Conservation (phyloP, 2,888 invertebrate genomes). For the Chrysolina oricalcia region DNA sequence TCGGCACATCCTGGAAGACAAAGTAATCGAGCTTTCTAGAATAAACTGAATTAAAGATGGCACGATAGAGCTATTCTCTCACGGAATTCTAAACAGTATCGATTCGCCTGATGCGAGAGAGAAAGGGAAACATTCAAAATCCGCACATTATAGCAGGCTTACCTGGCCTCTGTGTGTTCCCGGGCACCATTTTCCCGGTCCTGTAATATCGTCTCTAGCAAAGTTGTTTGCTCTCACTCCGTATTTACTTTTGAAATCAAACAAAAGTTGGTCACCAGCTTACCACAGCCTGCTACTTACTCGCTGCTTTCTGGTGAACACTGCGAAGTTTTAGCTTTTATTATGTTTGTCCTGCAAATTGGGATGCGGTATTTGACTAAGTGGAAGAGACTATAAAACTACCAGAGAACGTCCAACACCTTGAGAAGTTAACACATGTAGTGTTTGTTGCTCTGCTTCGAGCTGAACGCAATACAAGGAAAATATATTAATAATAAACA, state of each 20-base stretch:
- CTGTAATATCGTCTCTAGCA: slow-evolving; percentile 45
- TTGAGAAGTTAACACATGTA: neutral
- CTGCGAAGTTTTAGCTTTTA: slow-evolving; percentile 51
- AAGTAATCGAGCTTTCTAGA: slow-evolving; percentile 57
- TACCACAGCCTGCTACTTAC: slow-evolving; percentile 43
- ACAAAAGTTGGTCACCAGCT: slow-evolving; percentile 53
- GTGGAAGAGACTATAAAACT: slow-evolving; percentile 50
- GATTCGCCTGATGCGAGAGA: slow-evolving; percentile 32
- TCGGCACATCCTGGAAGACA: slow-evolving; percentile 43
- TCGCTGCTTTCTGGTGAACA: slow-evolving; percentile 32
- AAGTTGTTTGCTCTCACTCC: slow-evolving; percentile 54
- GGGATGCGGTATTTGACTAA: slow-evolving; percentile 54
- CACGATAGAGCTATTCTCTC: slow-evolving; percentile 55
- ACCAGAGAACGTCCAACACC: slow-evolving; percentile 26
- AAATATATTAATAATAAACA: too few species aligned
- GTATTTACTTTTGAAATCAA: slow-evolving; percentile 55
- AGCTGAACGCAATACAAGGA: neutral
- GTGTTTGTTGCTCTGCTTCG: neutral
- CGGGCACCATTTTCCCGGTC: slow-evolving; percentile 30
- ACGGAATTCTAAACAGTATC: slow-evolving; percentile 57
- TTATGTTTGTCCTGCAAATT: slow-evolving; percentile 55
- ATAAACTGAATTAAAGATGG: slow-evolving; percentile 59
- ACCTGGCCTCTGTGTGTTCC: slow-evolving; percentile 36
- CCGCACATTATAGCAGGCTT: slow-evolving; percentile 39
- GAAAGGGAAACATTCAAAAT: slow-evolving; percentile 38